A percentile compares a stretch with the other conserved stretches of the same genome.
Evolutionary conservation across 2,888 invertebrate species (phyloP).

Genomic region (Desoria tigrina): DNA sequence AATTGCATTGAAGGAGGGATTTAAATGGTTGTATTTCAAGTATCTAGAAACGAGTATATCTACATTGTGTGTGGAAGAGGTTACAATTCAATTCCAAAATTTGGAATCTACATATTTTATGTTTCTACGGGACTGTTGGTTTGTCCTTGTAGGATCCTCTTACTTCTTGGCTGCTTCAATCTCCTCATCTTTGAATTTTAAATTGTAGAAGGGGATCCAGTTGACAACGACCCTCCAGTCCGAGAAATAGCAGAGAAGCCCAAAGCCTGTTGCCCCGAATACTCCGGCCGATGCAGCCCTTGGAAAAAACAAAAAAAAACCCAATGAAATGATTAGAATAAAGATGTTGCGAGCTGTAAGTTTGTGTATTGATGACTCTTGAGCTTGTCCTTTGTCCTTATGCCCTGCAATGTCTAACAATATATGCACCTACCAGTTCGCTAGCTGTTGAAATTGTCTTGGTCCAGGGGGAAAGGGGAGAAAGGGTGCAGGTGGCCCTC

Average conservation of each 20-base stretch:
- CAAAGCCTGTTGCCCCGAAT: slow-evolving; percentile 69
- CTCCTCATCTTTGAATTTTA: slow-evolving; percentile 65
- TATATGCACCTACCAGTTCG: slow-evolving; percentile 47
- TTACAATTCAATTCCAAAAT: too few relatives aligned
- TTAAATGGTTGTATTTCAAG: too few relatives aligned
- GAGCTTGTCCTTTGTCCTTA: neutral
- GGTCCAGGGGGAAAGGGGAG: slow-evolving; percentile 39
- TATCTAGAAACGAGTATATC: too few relatives aligned
- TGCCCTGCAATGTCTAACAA: too few relatives aligned
- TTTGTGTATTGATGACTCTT: neutral
- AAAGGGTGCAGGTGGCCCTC: slow-evolving; percentile 11
- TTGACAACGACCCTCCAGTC: slow-evolving; percentile 76
- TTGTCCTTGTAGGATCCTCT: too few relatives aligned
- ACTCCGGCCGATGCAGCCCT: slow-evolving; percentile 65
- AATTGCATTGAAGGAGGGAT: too few relatives aligned
- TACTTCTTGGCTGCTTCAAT: slow-evolving; percentile 44
- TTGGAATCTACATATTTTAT: too few relatives aligned
- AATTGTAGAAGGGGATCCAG: slow-evolving; percentile 73
- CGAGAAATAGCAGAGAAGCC: slow-evolving; percentile 69
- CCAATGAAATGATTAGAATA: neutral
- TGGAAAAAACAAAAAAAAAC: slow-evolving; percentile 42
- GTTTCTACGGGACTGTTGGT: too few relatives aligned
- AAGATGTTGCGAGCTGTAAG: too few relatives aligned
- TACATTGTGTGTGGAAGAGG: too few relatives aligned
- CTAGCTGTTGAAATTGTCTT: slow-evolving; percentile 41